Percentiles rank a stretch among this genome's conserved stretches.
Conservation (phyloP, 2,888 invertebrate genomes). For the Zhengitettix transpicula region DNA sequence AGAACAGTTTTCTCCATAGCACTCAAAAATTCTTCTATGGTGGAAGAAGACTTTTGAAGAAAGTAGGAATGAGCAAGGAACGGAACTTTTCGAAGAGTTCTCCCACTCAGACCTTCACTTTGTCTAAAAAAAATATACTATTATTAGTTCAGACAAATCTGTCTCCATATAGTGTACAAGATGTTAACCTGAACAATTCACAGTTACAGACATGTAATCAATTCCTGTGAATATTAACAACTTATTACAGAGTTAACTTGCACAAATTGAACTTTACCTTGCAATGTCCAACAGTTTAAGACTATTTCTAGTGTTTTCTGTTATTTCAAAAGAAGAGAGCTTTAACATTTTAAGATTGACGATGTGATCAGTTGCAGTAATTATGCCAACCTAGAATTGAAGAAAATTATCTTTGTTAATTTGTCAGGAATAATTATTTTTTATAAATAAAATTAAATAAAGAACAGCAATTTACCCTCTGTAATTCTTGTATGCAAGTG, state of each 20-base stretch:
- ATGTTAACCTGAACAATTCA: no score
- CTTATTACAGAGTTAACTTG: no score
- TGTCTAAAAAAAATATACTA: slow-evolving; percentile 12
- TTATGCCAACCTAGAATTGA: slow-evolving; percentile 2
- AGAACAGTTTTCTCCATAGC: slow-evolving; percentile 8
- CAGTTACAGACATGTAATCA: no score
- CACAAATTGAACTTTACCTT: slow-evolving; percentile 13
- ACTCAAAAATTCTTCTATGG: slow-evolving; percentile 4
- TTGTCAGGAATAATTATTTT: not conserved
- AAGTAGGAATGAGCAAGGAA: slow-evolving; percentile 61
- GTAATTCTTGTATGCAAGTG: slow-evolving; percentile 68
- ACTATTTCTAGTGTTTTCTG: slow-evolving; percentile 20
- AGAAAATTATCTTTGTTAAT: not conserved
- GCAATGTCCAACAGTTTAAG: slow-evolving; percentile 28
- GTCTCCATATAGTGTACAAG: no score
- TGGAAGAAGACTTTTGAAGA: slow-evolving; percentile 17
- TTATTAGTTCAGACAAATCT: no score
- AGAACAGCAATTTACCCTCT: slow-evolving; percentile 36
- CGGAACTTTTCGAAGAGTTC: slow-evolving; percentile 74
- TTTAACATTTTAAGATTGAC: slow-evolving; percentile 2
- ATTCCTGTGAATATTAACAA: no score
- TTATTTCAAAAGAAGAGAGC: not conserved
- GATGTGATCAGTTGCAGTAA: slow-evolving; percentile 3
- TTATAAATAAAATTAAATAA: not conserved
- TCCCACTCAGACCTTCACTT: slow-evolving; percentile 62